Percentiles rank a stretch among this genome's conserved stretches.
phyloP scores from a whole-genome alignment of 2,797 vertebrate genomes.

The Labeo calbasu region DNA sequence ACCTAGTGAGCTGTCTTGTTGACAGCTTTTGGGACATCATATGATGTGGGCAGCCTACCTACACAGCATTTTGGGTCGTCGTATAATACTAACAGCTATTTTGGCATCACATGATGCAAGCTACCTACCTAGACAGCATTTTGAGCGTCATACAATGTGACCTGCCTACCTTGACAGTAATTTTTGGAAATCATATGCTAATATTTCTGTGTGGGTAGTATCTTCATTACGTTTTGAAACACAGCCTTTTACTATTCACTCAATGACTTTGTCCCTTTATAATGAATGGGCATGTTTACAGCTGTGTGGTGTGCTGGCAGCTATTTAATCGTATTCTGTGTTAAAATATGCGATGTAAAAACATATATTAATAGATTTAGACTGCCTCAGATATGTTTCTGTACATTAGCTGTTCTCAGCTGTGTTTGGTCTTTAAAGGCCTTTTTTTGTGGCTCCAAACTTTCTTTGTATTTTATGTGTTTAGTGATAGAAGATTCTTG shows the following conservation, averaged over 20 bases:
- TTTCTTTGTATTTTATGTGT: not conserved
- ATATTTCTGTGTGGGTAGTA: not conserved
- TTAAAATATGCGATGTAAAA: not conserved
- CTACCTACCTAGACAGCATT: not conserved
- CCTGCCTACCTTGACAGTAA: not conserved
- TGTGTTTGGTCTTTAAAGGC: not conserved
- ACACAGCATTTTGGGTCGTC: not conserved
- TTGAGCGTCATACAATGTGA: not conserved
- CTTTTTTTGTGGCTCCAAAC: not conserved
- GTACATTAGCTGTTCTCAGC: not conserved
- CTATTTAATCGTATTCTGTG: not conserved
- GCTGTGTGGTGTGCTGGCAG: not conserved
- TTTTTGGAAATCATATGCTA: not conserved
- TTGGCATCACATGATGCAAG: not conserved
- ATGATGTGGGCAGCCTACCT: not conserved
- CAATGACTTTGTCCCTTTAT: not conserved
- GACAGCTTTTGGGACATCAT: not conserved
- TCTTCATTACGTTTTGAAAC: not conserved
- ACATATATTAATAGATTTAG: not conserved
- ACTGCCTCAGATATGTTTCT: not conserved
- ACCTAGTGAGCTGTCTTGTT: slow-evolving; percentile 1
- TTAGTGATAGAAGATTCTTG: not conserved
- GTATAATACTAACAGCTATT: not conserved
- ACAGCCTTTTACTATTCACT: not conserved
- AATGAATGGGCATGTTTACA: not conserved